Evolutionary conservation across 2,797 vertebrate species (phyloP).

Genomic region (Tiaroga cobitis): DNA sequence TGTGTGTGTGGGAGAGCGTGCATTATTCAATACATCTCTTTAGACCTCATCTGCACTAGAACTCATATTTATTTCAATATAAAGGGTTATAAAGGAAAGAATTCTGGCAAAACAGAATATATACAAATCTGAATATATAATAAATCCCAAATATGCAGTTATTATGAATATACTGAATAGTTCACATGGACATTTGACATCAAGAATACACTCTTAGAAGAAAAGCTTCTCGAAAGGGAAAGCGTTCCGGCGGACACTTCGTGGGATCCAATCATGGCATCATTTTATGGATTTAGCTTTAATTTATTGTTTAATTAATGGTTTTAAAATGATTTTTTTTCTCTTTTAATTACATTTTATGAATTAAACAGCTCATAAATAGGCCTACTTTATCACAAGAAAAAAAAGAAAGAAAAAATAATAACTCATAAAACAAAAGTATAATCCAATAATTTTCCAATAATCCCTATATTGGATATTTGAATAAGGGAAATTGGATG

Average conservation of each 20-base stretch:
- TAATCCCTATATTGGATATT: not conserved
- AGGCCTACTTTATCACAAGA: not conserved
- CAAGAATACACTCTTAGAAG: not conserved
- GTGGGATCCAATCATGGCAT: not conserved
- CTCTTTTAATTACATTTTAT: not conserved
- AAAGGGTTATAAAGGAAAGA: not conserved
- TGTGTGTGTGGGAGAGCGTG: slow-evolving; percentile 18
- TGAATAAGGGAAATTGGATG: not conserved
- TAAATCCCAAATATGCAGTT: not conserved
- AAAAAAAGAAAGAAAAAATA: not conserved
- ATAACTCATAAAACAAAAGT: not conserved
- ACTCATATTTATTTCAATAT: not conserved
- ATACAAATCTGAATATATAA: not conserved
- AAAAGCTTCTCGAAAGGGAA: too few relatives aligned
- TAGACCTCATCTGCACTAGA: not conserved
- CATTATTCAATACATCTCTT: slow-evolving; percentile 17
- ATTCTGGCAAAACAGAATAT: not conserved
- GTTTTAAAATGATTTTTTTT: not conserved
- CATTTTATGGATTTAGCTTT: not conserved
- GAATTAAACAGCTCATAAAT: not conserved
- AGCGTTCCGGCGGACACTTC: not conserved
- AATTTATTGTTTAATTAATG: too few relatives aligned
- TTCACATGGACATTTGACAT: not conserved
- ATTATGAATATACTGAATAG: not conserved
- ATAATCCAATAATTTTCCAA: not conserved